Base-by-base conservation (phyloP, 2,113 vertebrate species). In the Heloderma charlesbogerti region DNA sequence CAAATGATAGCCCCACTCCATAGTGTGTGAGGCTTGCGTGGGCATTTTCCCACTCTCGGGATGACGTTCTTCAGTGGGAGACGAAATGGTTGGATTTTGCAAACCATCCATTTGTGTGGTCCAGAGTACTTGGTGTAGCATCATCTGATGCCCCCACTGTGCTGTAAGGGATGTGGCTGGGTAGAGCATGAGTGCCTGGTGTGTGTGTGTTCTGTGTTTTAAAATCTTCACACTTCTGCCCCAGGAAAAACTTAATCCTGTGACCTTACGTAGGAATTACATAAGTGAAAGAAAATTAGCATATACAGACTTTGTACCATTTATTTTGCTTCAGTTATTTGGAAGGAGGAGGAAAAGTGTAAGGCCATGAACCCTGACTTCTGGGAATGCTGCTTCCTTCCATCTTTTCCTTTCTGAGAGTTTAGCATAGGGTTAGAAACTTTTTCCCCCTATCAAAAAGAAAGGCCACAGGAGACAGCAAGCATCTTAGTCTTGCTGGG, bases 401-500 rank as follows among this genome's bases (percentile, higher is more conserved):
- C 16, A 37, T 20, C n/a, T 10, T 37, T 37, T 20, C 72, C n/a
- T 74, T 37, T 74, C 72, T 37, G 72, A 74, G 72, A 74, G 16
- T 74, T 45, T 31, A 13, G 16, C 69, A 72, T n/a, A 13, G 34
- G 72, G 3, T n/a, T 78, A 78, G 77, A 78, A 78, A 78, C 77
- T 78, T 48, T 10, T 10, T 45, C 71, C 12, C 20, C 60, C 60
- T 20, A 4, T 20, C 20, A 63, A 63, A 20, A 20, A 16, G 0
- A 16, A 22, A 5, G 54, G 37, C 66, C 22, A 82, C 37, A 60
- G 74, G 72, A 81, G 72, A 87, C 72, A 82, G 90, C 85, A 79
- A 0, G 37, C 29, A 93, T 89, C 48, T 92, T 75, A 37, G 71
- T 83, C 29, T 92, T 91, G 86, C 88, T 4, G 0, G 87, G 77